Evolutionary conservation across 2,797 vertebrate genomes (phyloP).

Genomic region (Hypotaenidia philippensis): DNA sequence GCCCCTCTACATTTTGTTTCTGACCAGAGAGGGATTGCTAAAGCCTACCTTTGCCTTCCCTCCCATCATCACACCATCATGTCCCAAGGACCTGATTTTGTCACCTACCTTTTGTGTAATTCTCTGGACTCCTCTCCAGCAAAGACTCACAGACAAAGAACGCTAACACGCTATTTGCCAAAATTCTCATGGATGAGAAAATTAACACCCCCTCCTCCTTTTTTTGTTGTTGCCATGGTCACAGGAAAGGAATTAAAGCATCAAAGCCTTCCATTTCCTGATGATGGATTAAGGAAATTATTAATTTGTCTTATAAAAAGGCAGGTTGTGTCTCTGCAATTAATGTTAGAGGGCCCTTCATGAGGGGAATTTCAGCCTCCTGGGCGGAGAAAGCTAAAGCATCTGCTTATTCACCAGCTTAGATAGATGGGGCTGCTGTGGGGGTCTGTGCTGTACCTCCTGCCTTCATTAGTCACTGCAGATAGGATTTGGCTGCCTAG

Average conservation of each 20-base stretch:
- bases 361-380: conserved; percentile 65
- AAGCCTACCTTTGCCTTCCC: background rate
- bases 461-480: conserved; percentile 45
- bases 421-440: conserved; percentile 20
- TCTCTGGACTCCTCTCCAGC: background rate
- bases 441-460: conserved; percentile 26
- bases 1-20: background rate
- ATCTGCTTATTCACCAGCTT: conserved; percentile 34
- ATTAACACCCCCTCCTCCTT: background rate
- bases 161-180: background rate
- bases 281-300: conserved; percentile 72
- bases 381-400: conserved; percentile 28
- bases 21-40: background rate
- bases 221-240: conserved; percentile 73
- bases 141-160: conserved; percentile 25
- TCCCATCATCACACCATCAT: background rate
- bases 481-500: conserved; percentile 46
- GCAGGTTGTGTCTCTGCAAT: conserved; percentile 51
- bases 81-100: background rate
- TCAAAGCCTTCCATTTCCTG: conserved; percentile 62
- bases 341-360: conserved; percentile 61
- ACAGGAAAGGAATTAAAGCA: conserved; percentile 73
- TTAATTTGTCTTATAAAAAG: conserved; percentile 70
- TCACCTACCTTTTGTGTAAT: conserved; percentile 19
- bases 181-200: conserved; percentile 63